phyloP scores from a whole-genome alignment of 2,797 vertebrate species.

The Gymnodraco acuticeps region DNA sequence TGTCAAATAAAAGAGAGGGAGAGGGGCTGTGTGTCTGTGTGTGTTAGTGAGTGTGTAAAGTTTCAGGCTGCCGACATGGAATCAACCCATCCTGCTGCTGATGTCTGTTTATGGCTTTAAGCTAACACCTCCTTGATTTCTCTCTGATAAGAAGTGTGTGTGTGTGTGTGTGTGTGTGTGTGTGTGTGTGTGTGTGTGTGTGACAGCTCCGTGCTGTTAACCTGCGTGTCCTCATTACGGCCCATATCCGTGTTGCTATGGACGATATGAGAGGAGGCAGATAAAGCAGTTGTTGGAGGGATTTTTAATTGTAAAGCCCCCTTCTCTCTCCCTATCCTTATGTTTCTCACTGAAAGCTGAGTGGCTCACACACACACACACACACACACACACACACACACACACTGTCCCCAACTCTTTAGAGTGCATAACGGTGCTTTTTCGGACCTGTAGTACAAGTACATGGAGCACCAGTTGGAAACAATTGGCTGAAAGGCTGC shows the following conservation, averaged over 20 bases:
- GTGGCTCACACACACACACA: conserved; percentile 34
- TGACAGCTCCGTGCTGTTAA: conserved; percentile 61
- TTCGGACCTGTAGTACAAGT: conserved; percentile 45
- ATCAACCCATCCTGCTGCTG: conserved; percentile 55
- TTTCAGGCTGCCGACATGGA: conserved; percentile 53
- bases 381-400: conserved; percentile 20
- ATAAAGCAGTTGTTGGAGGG: conserved; percentile 59
- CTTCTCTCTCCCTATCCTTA: conserved; percentile 20
- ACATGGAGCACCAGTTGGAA: conserved; percentile 45
- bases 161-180: background rate
- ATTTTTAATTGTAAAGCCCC: conserved; percentile 74
- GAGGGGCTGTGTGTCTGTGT: conserved; percentile 10
- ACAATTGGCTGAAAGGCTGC: conserved; percentile 52
- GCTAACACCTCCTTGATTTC: conserved; percentile 55
- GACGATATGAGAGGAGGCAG: conserved; percentile 60
- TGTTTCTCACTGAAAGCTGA: conserved; percentile 38
- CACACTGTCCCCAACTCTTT: conserved; percentile 35
- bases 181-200: background rate
- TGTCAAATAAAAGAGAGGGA: conserved; percentile 57
- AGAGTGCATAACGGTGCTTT: conserved; percentile 45
- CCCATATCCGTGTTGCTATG: conserved; percentile 68
- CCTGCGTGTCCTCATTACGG: conserved; percentile 66
- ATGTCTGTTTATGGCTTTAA: conserved; percentile 54
- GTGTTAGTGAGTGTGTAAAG: background rate
- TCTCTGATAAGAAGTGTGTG: conserved; percentile 37